phyloP scores from a whole-genome alignment of 2,797 vertebrate species.

The Gila robusta region DNA sequence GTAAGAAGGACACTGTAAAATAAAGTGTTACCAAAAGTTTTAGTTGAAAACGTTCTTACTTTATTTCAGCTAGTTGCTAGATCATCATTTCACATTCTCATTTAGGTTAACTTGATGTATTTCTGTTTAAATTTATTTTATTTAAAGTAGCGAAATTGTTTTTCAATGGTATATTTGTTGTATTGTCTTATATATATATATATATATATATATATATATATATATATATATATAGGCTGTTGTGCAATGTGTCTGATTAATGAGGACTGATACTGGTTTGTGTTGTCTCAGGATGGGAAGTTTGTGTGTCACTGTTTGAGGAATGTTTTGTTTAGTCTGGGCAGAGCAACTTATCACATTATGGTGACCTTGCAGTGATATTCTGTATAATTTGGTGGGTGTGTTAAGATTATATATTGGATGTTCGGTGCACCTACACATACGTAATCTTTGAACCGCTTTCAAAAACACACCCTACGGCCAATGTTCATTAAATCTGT shows the following conservation, averaged over 20 bases:
- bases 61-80: too few species aligned
- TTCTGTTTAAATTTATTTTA: too few species aligned
- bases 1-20: too few species aligned
- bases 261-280: background rate
- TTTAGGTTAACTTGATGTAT: too few species aligned
- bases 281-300: background rate
- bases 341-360: slow-evolving; percentile 18
- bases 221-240: background rate
- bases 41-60: too few species aligned
- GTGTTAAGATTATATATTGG: slow-evolving; percentile 19
- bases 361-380: background rate
- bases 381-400: slow-evolving; percentile 46
- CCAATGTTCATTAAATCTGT: slow-evolving; percentile 24
- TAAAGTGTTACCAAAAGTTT: too few species aligned
- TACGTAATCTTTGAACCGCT: background rate
- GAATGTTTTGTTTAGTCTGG: slow-evolving; percentile 33
- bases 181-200: too few species aligned
- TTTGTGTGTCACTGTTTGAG: slow-evolving; percentile 12
- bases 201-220: too few species aligned
- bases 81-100: too few species aligned
- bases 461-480: background rate
- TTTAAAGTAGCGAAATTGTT: too few species aligned
- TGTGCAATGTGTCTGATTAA: background rate
- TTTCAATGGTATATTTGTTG: too few species aligned
- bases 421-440: background rate